phyloP scores from a whole-genome alignment of 1,140 invertebrate genomes.

The Drosophila dunni region DNA sequence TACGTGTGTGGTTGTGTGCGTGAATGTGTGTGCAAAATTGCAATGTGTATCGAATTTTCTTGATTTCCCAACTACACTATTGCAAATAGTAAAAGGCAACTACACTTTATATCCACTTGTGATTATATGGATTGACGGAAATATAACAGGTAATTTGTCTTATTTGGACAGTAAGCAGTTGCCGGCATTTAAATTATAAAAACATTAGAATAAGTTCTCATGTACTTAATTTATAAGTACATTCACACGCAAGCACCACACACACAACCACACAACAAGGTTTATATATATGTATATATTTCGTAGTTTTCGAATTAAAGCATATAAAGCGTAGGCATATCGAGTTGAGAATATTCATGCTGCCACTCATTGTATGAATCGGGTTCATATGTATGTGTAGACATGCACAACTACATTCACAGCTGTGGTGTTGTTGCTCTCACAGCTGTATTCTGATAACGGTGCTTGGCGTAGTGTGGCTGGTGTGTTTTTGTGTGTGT shows the following conservation, averaged over 20 bases:
- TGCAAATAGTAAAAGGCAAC: slow-evolving; percentile 33
- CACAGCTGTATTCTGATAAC: slow-evolving; percentile 54
- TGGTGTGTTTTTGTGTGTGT: neutral
- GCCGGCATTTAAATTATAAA: slow-evolving; percentile 35
- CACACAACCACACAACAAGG: neutral
- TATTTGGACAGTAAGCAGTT: slow-evolving; percentile 4
- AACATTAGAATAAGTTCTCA: slow-evolving; percentile 18
- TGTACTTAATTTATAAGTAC: slow-evolving; percentile 3
- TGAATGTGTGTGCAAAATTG: slow-evolving; percentile 56
- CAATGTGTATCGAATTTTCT: slow-evolving; percentile 76
- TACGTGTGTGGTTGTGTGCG: neutral
- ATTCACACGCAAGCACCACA: neutral
- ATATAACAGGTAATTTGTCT: slow-evolving; percentile 51
- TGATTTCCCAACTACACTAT: slow-evolving; percentile 59
- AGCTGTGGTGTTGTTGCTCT: slow-evolving; percentile 21
- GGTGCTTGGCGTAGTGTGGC: slow-evolving; percentile 30
- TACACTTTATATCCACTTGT: slow-evolving; percentile 19
- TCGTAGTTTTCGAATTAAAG: slow-evolving; percentile 15
- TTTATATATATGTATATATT: neutral
- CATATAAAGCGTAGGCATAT: slow-evolving; percentile 35
- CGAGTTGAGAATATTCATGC: slow-evolving; percentile 29
- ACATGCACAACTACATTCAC: slow-evolving; percentile 1
- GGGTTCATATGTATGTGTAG: slow-evolving; percentile 3
- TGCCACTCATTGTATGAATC: neutral
- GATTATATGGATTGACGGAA: slow-evolving; percentile 55